Conservation (phyloP, 2,797 vertebrate species). For the Channa striata region DNA sequence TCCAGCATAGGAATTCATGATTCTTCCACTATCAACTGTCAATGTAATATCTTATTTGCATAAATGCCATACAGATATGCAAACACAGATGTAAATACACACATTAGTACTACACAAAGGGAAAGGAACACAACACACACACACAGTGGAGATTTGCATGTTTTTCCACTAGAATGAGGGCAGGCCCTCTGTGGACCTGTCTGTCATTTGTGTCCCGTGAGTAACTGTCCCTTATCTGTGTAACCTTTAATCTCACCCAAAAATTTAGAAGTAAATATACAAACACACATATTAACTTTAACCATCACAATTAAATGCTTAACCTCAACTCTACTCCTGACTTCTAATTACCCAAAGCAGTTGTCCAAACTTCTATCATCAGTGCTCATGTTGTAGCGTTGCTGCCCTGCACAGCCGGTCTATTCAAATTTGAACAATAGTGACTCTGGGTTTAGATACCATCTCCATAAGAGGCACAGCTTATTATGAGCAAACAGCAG, state of each 20-base stretch:
- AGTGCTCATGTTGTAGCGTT: too few species aligned
- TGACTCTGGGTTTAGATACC: too few species aligned
- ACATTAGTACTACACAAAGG: conserved; percentile 16
- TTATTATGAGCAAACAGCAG: too few species aligned
- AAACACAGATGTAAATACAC: conserved; percentile 25
- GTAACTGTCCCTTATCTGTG: conserved; percentile 37
- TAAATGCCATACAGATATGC: conserved; percentile 11
- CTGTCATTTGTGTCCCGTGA: conserved; percentile 54
- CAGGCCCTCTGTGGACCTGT: conserved; percentile 47
- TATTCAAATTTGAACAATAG: too few species aligned
- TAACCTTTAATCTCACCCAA: conserved; percentile 55
- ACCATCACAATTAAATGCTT: too few species aligned
- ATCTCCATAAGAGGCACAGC: too few species aligned
- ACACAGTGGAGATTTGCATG: conserved; percentile 58
- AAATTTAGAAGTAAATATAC: conserved; percentile 53
- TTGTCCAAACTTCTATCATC: too few species aligned
- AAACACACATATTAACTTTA: too few species aligned
- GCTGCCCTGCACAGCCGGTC: too few species aligned
- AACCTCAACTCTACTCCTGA: too few species aligned
- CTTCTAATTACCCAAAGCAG: too few species aligned
- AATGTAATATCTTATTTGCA: conserved; percentile 29
- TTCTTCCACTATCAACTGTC: conserved; percentile 29
- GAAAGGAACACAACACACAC: conserved; percentile 21
- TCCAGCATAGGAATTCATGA: conserved; percentile 19
- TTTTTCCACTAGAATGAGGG: conserved; percentile 51